Evolutionary conservation across 2,113 vertebrate genomes (phyloP).

Genomic region (Catagonus wagneri): DNA sequence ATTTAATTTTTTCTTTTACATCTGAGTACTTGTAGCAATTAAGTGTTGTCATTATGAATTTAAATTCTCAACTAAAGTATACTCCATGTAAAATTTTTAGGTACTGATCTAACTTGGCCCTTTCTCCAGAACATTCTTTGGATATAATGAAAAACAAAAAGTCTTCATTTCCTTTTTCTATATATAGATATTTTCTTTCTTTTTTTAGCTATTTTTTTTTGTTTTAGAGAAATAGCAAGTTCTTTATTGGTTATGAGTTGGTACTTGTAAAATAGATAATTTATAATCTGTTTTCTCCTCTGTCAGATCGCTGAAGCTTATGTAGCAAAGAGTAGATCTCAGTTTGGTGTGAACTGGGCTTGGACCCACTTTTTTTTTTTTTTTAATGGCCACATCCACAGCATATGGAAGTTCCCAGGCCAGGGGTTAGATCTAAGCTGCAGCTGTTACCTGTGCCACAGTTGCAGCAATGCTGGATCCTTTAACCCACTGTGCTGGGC

Average conservation of each 20-base stretch:
- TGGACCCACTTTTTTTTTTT: background rate
- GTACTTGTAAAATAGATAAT: background rate
- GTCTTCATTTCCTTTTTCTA: background rate
- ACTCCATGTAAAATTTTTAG: background rate
- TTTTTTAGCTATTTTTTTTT: background rate
- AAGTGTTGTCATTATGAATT: background rate
- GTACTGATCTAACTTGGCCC: background rate
- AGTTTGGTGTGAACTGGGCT: background rate
- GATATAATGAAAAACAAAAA: background rate
- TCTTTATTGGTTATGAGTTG: background rate
- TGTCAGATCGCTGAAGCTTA: background rate
- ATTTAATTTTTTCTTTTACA: background rate
- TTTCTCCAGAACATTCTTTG: background rate
- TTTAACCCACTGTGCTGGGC: too few species aligned
- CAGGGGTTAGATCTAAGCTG: too few species aligned
- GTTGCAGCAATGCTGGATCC: too few species aligned
- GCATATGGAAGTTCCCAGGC: too few species aligned
- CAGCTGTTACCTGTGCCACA: too few species aligned
- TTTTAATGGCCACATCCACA: too few species aligned
- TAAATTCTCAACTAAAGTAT: background rate
- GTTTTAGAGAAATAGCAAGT: background rate
- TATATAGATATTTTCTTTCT: background rate
- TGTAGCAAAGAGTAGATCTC: too few species aligned
- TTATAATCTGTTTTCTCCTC: background rate
- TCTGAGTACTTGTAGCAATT: background rate